Evolutionary conservation across 92 coral and sea anemone species (phyloP).

Genomic region (Phenganax stokvisi): DNA sequence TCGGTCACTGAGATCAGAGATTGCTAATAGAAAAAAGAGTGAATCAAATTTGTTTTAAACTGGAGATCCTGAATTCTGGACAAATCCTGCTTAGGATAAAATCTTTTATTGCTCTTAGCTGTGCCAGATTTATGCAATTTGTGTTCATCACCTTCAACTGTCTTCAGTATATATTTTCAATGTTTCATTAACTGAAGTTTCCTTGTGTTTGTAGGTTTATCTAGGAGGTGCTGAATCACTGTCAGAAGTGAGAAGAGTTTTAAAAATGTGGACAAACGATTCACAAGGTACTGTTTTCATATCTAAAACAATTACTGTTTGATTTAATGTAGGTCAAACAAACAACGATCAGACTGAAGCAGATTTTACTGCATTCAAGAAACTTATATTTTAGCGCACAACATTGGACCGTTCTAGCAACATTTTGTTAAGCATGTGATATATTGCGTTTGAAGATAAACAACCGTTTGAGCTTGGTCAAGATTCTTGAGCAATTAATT

Average conservation of each 20-base stretch:
- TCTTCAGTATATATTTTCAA: neutral
- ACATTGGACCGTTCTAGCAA: too few species aligned
- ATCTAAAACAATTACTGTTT: neutral
- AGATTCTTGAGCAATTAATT: neutral
- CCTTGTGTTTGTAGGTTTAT: slow-evolving; percentile 44
- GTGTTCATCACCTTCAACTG: too few species aligned
- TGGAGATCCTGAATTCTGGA: too few species aligned
- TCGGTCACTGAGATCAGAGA: neutral
- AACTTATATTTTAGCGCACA: too few species aligned
- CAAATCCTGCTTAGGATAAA: too few species aligned
- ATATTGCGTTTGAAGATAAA: neutral
- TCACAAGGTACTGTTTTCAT: slow-evolving; percentile 34
- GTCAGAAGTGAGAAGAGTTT: slow-evolving; percentile 58
- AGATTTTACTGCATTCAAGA: too few species aligned
- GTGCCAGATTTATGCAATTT: too few species aligned
- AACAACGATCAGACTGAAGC: too few species aligned
- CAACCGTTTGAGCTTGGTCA: neutral
- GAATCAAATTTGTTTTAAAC: too few species aligned
- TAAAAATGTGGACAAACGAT: slow-evolving; percentile 64
- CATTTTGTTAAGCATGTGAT: too few species aligned
- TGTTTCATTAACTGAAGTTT: neutral
- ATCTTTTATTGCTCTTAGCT: too few species aligned
- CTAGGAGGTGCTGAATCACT: slow-evolving; percentile 73
- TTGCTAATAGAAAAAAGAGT: neutral
- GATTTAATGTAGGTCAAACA: too few species aligned